Conservation (phyloP, 2,113 vertebrate species). For the Corythornis madagascariensis region DNA sequence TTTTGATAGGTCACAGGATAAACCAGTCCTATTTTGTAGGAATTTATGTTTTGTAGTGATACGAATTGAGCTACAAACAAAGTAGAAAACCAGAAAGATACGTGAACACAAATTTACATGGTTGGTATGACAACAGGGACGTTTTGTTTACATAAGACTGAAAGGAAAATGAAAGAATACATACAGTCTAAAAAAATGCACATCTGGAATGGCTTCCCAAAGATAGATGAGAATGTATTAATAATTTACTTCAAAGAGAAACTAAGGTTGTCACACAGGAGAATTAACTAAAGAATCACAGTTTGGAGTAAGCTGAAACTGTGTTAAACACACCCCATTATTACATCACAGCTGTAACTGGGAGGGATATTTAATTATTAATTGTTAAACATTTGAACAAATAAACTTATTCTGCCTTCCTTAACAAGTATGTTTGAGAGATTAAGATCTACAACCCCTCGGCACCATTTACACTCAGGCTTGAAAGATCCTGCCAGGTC, state of each 20-base stretch:
- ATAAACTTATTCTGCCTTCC: not conserved
- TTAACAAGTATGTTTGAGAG: not conserved
- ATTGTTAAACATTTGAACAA: not conserved
- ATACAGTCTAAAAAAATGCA: not conserved
- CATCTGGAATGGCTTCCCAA: constrained; percentile 9
- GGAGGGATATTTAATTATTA: constrained; percentile 21
- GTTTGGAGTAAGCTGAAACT: not conserved
- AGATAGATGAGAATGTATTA: constrained; percentile 24
- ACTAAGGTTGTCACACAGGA: constrained; percentile 1
- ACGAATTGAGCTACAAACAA: not conserved
- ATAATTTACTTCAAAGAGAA: constrained; percentile 28
- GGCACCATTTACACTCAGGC: not conserved
- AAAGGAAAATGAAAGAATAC: not conserved
- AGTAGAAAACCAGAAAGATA: not conserved
- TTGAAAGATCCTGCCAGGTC: not conserved
- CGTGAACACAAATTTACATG: constrained; percentile 2
- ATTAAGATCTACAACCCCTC: not conserved
- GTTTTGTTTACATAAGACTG: constrained; percentile 68
- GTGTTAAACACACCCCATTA: not conserved
- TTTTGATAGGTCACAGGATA: constrained; percentile 2
- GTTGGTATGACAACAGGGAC: constrained; percentile 61
- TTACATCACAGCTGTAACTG: not conserved
- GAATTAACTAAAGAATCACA: constrained; percentile 6
- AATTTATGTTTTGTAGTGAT: not conserved
- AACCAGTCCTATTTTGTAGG: not conserved